Conservation (phyloP, 2,888 invertebrate genomes). For the Archips crataeganus region DNA sequence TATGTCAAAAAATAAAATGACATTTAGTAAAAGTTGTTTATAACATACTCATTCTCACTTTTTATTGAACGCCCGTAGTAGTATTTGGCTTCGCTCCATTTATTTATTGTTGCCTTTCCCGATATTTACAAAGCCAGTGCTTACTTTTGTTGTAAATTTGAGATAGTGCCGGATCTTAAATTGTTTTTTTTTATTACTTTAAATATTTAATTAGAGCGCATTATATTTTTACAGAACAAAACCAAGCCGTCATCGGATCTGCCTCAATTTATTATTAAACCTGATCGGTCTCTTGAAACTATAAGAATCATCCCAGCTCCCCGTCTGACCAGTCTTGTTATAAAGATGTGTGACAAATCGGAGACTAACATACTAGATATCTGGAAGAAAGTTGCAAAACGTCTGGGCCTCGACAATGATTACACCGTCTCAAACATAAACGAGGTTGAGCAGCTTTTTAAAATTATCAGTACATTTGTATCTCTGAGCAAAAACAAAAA, state of each 20-base stretch:
- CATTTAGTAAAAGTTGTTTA: no score
- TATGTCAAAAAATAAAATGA: no score
- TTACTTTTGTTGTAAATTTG: no score
- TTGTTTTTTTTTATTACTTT: no score
- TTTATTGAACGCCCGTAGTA: no score
- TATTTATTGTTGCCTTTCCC: no score
- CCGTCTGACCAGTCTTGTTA: neutral
- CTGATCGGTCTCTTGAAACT: neutral
- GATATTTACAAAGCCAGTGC: no score
- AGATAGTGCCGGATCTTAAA: no score
- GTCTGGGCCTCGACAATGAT: neutral
- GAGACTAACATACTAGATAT: neutral
- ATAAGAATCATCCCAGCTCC: conserved; percentile 1
- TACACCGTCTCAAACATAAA: neutral
- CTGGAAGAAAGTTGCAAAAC: neutral
- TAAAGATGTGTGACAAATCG: neutral
- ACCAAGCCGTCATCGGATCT: neutral
- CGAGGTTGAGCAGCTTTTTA: neutral
- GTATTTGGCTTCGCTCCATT: no score
- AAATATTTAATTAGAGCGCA: neutral
- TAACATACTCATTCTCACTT: no score
- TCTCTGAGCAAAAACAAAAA: conserved; percentile 5
- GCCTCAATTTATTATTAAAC: neutral
- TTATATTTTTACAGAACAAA: conserved; percentile 6
- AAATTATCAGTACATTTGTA: conserved; percentile 3